Evolutionary conservation across 2,797 vertebrate species (phyloP).

Genomic region (Spea hammondii): DNA sequence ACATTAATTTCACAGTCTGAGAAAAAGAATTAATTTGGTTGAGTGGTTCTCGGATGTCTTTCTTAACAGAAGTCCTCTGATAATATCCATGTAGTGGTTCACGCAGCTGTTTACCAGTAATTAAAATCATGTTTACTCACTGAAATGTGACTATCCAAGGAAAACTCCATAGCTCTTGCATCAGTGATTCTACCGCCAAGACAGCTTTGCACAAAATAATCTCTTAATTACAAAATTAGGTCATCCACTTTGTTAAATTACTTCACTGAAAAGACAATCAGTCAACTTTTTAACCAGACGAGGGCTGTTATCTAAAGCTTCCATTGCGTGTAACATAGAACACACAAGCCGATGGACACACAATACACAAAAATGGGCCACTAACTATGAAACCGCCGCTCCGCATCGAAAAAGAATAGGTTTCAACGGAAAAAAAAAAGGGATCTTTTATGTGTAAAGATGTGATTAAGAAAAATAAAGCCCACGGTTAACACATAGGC

Average conservation of each 20-base stretch:
- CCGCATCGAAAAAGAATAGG: no score
- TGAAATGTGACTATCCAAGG: conserved; percentile 40
- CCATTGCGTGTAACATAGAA: neutral
- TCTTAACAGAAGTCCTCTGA: conserved; percentile 25
- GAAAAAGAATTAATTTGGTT: conserved; percentile 35
- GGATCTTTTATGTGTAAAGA: no score
- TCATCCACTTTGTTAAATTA: conserved; percentile 53
- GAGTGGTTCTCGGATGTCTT: conserved; percentile 12
- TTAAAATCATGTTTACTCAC: conserved; percentile 55
- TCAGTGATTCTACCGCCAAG: conserved; percentile 52
- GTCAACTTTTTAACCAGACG: conserved; percentile 16
- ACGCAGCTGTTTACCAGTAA: conserved; percentile 42
- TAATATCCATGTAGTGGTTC: conserved; percentile 19
- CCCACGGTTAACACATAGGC: no score
- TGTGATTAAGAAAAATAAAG: no score
- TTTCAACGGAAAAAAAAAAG: no score
- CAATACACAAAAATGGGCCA: neutral
- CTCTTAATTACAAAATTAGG: conserved; percentile 53
- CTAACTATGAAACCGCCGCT: no score
- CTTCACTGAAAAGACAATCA: conserved; percentile 40
- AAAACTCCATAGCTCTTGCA: conserved; percentile 51
- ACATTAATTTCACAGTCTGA: conserved; percentile 47
- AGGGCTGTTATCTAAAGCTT: conserved; percentile 5
- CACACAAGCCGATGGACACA: neutral
- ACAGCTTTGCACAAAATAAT: conserved; percentile 50